Evolutionary conservation across 2,797 vertebrate genomes (phyloP).

Genomic region (Mycteria americana): DNA sequence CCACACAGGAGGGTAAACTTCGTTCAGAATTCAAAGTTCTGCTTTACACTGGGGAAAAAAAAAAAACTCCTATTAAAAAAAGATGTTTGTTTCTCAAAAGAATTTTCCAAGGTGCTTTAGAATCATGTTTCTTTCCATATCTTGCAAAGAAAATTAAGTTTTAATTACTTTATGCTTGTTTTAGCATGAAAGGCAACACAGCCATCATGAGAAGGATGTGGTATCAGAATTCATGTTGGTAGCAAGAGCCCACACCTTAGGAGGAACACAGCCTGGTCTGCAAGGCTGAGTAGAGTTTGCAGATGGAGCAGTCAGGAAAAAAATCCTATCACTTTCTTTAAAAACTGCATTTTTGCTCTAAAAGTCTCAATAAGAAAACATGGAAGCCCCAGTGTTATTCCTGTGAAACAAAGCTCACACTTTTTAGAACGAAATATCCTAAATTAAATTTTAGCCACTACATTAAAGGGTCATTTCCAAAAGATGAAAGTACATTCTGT

Average conservation of each 20-base stretch:
- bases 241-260: neutral
- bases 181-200: neutral
- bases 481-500: slow-evolving; percentile 39
- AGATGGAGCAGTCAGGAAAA: neutral
- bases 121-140: neutral
- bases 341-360: neutral
- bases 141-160: neutral
- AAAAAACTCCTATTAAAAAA: neutral
- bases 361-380: neutral
- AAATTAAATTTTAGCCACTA: slow-evolving; percentile 45
- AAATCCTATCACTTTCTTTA: neutral
- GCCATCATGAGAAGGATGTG: neutral
- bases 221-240: neutral
- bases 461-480: slow-evolving; percentile 31
- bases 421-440: slow-evolving; percentile 8
- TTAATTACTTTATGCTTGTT: neutral
- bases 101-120: neutral
- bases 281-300: neutral
- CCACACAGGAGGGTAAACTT: neutral
- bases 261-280: neutral
- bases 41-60: neutral
- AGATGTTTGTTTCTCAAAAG: neutral
- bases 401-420: neutral
- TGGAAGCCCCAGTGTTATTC: neutral
- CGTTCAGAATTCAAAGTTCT: neutral